Conservation (phyloP, 2,113 vertebrate genomes). For the Callocephalon fimbriatum region DNA sequence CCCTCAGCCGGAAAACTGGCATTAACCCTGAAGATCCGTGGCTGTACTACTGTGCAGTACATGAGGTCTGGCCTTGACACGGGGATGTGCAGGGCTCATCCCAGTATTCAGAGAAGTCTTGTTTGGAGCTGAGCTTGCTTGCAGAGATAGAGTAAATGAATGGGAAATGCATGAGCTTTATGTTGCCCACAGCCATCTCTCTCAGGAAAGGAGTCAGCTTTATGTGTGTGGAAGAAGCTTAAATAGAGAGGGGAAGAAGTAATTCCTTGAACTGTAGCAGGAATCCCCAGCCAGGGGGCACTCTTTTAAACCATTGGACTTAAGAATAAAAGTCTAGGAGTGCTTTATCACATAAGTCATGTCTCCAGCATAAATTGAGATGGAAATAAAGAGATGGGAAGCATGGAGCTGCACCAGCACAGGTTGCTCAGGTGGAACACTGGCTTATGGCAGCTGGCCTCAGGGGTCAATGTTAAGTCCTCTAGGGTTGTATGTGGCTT, state of each 20-base stretch:
- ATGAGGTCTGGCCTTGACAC: not conserved
- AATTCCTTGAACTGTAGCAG: not conserved
- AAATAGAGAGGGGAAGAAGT: not conserved
- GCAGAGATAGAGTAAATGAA: not conserved
- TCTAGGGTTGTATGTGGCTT: not conserved
- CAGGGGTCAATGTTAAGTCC: not conserved
- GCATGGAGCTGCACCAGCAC: accelerated
- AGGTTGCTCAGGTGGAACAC: not conserved
- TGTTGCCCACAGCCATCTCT: not conserved
- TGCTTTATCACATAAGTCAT: not conserved
- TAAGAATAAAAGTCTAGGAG: not conserved
- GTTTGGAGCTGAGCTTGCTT: not conserved
- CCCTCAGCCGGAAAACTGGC: not conserved
- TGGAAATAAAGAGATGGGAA: not conserved
- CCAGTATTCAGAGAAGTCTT: not conserved
- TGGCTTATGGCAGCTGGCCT: not conserved
- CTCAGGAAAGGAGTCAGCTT: not conserved
- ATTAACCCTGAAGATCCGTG: not conserved
- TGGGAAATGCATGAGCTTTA: not conserved
- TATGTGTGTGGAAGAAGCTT: not conserved
- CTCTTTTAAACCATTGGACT: not conserved
- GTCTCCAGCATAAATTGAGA: not conserved
- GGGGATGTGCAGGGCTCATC: not conserved
- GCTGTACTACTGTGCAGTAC: not conserved
- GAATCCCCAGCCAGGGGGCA: conserved; percentile 34